These are phyloP conservation scores for Notodonta dromedarius DNA, from an alignment of 2,888 invertebrate genomes.

Conservation along the genomic window DNA sequence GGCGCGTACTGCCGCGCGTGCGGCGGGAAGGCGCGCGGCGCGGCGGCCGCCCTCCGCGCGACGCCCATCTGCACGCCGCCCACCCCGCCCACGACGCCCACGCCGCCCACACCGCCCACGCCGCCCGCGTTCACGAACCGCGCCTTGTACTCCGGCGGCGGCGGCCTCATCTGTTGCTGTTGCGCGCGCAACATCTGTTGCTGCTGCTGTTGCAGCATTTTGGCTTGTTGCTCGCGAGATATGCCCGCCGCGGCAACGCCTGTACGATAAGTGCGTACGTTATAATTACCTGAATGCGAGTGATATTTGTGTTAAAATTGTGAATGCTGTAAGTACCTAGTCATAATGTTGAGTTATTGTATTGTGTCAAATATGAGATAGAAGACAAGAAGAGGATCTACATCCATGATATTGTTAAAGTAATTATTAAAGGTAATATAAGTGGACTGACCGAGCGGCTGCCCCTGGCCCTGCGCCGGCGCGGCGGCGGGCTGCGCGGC, in stretches of 20 bases:
- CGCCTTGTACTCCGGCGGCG: constrained; percentile 94
- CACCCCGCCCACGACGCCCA: constrained; percentile 47
- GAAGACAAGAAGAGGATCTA: too few relatives aligned
- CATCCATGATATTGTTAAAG: background rate
- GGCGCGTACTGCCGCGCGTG: constrained; percentile 75
- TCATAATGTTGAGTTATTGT: background rate
- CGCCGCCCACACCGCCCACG: constrained; percentile 41
- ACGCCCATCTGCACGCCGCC: constrained; percentile 70
- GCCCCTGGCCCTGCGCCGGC: constrained; percentile 40
- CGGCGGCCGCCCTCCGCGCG: constrained; percentile 52
- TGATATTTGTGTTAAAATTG: constrained; percentile 11
- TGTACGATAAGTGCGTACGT: constrained; percentile 25
- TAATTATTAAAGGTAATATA: background rate
- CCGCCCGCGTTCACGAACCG: constrained; percentile 73
- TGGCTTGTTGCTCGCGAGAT: constrained; percentile 86
- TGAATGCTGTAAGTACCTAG: background rate
- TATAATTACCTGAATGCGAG: constrained; percentile 17
- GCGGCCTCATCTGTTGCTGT: constrained; percentile 86
- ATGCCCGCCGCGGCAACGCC: constrained; percentile 76
- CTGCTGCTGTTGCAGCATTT: constrained; percentile 87
- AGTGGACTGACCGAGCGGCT: constrained; percentile 57
- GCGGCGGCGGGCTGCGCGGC: constrained; percentile 48
- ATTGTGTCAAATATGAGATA: background rate
- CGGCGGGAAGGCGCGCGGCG: constrained; percentile 58
- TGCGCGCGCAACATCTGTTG: constrained; percentile 86